These are phyloP conservation scores for Cossypha heuglini DNA, from an alignment of 2,797 vertebrate genomes.

Conservation along the genomic window DNA sequence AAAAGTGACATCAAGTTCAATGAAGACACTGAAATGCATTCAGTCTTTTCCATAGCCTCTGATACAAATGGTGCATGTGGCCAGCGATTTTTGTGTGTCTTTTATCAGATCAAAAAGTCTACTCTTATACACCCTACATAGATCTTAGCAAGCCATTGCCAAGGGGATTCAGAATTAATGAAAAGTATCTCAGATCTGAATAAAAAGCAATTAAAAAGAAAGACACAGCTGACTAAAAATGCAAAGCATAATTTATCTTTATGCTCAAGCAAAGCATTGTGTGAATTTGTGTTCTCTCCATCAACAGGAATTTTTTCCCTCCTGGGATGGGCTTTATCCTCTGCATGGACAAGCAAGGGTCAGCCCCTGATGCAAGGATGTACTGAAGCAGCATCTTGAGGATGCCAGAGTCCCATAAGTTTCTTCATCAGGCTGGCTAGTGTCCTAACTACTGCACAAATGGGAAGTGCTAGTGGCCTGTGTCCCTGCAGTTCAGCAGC, in stretches of 20 bases:
- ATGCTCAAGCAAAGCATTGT: rapidly evolving
- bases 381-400: not conserved
- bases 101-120: not conserved
- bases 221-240: not conserved
- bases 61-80: not conserved
- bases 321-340: not conserved
- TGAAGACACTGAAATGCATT: not conserved
- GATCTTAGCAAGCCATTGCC: not conserved
- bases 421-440: not conserved
- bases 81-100: not conserved
- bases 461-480: not conserved
- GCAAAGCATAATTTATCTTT: not conserved
- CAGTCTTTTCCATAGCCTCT: not conserved
- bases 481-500: not conserved
- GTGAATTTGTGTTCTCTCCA: not conserved
- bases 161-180: not conserved
- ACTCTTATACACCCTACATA: not conserved
- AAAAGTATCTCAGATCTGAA: conserved; percentile 1
- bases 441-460: rapidly evolving
- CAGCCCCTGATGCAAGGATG: no score
- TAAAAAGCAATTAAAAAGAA: not conserved
- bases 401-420: rapidly evolving
- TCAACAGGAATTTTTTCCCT: not conserved
- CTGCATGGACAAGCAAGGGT: not conserved
- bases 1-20: not conserved